These are phyloP conservation scores for Diplosoma virens DNA, from an alignment of 23 tunicate species.

Conservation along the genomic window DNA sequence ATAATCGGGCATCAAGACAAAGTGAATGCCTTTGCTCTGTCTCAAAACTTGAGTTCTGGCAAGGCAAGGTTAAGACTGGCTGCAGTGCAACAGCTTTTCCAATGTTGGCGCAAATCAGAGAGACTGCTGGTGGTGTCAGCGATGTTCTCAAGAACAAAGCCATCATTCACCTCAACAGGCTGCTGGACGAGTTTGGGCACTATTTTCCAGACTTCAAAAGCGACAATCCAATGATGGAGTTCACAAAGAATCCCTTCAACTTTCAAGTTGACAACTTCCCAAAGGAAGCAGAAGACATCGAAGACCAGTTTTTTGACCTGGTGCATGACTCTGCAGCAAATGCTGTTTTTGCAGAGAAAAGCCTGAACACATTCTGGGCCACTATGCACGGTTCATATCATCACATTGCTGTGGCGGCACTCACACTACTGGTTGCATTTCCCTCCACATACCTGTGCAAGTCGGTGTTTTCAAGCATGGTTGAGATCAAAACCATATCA, in stretches of 20 bases:
- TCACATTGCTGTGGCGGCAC: no score
- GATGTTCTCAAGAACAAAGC: conserved; percentile 1
- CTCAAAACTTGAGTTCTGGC: conserved; percentile 2
- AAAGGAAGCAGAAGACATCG: neutral
- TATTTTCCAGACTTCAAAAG: conserved; percentile 7
- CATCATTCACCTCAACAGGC: conserved; percentile 17
- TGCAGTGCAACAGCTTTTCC: conserved; percentile 1
- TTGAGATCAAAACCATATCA: no score
- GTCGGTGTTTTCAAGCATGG: neutral
- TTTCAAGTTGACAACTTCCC: no score
- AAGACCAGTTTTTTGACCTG: neutral
- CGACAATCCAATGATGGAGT: conserved; percentile 5
- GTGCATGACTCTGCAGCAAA: neutral
- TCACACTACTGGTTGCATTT: neutral
- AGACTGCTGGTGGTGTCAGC: conserved; percentile 6
- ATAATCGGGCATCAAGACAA: conserved; percentile 4
- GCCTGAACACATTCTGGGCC: neutral
- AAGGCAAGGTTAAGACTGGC: conserved; percentile 7
- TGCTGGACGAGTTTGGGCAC: conserved; percentile 5
- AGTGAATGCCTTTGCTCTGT: neutral
- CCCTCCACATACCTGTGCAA: neutral
- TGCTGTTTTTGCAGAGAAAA: neutral
- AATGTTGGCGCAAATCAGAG: conserved; percentile 4
- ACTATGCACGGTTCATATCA: neutral
- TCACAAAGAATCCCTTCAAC: no score